Evolutionary conservation across 2,113 vertebrate species (phyloP).

Genomic region (Sterna hirundo): DNA sequence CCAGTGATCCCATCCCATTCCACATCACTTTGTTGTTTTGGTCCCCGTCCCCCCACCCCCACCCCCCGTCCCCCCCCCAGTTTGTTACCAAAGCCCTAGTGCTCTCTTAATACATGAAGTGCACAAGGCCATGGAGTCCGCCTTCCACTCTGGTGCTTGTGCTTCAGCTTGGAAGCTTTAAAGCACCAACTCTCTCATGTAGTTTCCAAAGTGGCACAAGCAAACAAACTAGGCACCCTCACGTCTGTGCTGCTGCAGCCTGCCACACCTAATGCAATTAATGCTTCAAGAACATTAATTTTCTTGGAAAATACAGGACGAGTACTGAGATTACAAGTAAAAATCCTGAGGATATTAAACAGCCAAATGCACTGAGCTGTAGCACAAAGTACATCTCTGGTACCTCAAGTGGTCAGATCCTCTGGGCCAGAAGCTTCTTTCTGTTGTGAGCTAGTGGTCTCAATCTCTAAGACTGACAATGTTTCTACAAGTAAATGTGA

Average conservation of each 20-base stretch:
- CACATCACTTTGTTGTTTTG: background rate
- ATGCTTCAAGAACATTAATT: background rate
- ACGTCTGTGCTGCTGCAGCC: background rate
- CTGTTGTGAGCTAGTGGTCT: background rate
- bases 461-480: rapidly evolving
- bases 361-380: background rate
- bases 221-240: background rate
- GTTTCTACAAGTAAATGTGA: background rate
- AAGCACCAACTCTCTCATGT: background rate
- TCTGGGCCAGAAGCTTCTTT: background rate
- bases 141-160: background rate
- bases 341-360: background rate
- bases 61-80: rapidly evolving
- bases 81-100: background rate
- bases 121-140: no score
- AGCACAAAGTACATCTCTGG: background rate
- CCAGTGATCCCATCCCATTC: background rate
- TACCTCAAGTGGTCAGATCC: background rate
- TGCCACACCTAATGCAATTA: background rate
- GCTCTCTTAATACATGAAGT: background rate
- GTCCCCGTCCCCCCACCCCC: no score
- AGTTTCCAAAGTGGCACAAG: background rate
- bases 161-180: background rate
- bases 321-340: background rate
- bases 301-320: background rate